Percentiles rank a stretch among this genome's conserved stretches.
These are phyloP conservation scores for Rousettus leschenaultii DNA, from an alignment of 2,113 vertebrate species.

Conservation along the genomic window DNA sequence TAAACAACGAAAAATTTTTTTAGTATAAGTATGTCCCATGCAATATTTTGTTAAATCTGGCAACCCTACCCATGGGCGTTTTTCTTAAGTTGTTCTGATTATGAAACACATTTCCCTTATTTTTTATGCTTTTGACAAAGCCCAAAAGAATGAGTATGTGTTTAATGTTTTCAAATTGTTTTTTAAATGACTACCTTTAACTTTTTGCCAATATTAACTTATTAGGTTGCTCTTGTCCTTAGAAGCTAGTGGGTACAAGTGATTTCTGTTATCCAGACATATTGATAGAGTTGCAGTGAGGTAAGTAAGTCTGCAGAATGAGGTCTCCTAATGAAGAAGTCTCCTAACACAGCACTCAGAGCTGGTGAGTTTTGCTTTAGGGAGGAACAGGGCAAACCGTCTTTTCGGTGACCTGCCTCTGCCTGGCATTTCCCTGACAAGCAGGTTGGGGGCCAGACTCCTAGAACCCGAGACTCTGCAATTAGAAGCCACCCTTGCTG, in stretches of 20 bases:
- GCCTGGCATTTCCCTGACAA: not conserved
- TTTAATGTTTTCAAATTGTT: conserved; percentile 7
- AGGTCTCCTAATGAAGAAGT: not conserved
- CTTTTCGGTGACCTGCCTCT: not conserved
- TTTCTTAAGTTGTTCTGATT: not conserved
- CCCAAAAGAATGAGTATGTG: not conserved
- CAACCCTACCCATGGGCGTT: not conserved
- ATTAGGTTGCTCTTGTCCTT: not conserved
- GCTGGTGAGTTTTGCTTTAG: not conserved
- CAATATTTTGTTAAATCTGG: not conserved
- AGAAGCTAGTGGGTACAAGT: not conserved
- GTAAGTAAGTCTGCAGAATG: not conserved
- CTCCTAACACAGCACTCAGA: not conserved
- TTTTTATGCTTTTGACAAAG: conserved; percentile 16
- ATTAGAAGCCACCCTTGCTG: not conserved
- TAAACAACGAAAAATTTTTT: not conserved
- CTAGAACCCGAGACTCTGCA: not conserved
- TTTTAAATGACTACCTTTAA: not conserved
- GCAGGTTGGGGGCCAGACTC: not conserved
- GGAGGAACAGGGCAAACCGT: not conserved
- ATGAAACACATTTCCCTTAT: not conserved
- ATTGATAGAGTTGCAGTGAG: not conserved
- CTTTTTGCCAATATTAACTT: not conserved
- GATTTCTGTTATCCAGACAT: not conserved
- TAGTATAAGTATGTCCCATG: not conserved